Percentiles rank a stretch among this genome's conserved stretches.
These are phyloP conservation scores for Sebastes reedi DNA, from an alignment of 2,797 vertebrate genomes.

Conservation along the genomic window DNA sequence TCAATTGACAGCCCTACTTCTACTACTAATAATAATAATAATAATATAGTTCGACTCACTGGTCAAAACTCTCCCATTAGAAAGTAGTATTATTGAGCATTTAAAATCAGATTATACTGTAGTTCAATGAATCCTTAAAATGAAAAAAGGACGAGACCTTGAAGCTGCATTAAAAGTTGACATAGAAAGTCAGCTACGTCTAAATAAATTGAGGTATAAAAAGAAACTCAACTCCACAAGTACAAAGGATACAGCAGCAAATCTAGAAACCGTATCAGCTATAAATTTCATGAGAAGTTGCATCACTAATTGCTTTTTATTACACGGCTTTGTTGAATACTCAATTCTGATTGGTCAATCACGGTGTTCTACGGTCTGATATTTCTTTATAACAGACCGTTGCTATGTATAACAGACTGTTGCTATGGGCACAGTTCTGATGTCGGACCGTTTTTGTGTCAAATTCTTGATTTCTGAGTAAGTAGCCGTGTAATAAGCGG, in stretches of 20 bases:
- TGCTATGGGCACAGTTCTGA: too few relatives aligned
- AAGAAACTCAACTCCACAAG: too few relatives aligned
- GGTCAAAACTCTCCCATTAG: background rate
- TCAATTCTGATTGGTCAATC: too few relatives aligned
- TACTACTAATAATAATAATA: too few relatives aligned
- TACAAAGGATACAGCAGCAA: background rate
- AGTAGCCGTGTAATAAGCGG: too few relatives aligned
- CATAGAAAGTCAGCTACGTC: background rate
- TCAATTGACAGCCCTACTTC: too few relatives aligned
- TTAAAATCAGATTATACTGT: background rate
- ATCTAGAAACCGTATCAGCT: background rate
- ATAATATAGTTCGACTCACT: too few relatives aligned
- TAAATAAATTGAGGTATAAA: background rate
- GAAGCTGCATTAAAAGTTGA: background rate
- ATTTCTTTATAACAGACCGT: too few relatives aligned
- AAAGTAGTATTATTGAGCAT: background rate
- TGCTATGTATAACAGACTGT: rapidly evolving
- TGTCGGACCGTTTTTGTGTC: too few relatives aligned
- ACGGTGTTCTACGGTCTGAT: too few relatives aligned
- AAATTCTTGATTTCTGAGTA: too few relatives aligned
- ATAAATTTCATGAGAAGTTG: background rate
- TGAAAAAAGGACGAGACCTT: background rate
- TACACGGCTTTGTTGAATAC: too few relatives aligned
- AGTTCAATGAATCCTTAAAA: background rate
- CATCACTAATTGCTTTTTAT: background rate